These are phyloP conservation scores for Temnothorax nylanderi DNA, from an alignment of 1,140 invertebrate genomes.

Conservation along the genomic window DNA sequence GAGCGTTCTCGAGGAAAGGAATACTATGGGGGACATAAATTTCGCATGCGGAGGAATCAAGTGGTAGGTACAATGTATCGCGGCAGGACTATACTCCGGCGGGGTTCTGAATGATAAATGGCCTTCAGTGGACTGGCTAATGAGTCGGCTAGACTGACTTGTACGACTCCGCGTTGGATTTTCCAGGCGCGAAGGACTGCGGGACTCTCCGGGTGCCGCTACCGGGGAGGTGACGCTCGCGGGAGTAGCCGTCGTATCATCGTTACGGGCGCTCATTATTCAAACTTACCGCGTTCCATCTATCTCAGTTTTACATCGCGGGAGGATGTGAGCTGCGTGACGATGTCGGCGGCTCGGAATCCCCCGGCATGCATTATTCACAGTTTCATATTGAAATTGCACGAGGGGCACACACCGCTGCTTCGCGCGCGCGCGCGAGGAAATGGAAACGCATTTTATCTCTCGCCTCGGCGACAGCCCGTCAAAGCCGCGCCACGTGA, in stretches of 20 bases:
- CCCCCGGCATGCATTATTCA: constrained; percentile 82
- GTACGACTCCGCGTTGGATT: constrained; percentile 60
- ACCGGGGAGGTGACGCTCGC: constrained; percentile 52
- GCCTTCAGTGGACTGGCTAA: constrained; percentile 69
- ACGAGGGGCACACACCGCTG: constrained; percentile 66
- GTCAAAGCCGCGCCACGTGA: constrained; percentile 70
- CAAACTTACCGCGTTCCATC: constrained; percentile 82
- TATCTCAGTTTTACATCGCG: constrained; percentile 81
- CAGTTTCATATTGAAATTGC: constrained; percentile 82
- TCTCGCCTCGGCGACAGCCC: constrained; percentile 68
- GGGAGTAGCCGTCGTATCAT: constrained; percentile 76
- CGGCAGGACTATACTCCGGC: constrained; percentile 25
- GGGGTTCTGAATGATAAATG: constrained; percentile 71
- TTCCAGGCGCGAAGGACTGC: constrained; percentile 44
- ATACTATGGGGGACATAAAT: constrained; percentile 25
- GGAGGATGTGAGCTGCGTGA: constrained; percentile 81
- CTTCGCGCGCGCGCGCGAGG: constrained; percentile 60
- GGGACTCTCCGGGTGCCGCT: background rate
- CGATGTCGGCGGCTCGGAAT: constrained; percentile 75
- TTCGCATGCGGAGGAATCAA: constrained; percentile 20
- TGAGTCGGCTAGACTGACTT: constrained; percentile 72
- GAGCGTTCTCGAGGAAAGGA: constrained; percentile 42
- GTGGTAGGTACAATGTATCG: constrained; percentile 56
- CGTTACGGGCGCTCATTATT: constrained; percentile 80
- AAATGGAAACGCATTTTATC: constrained; percentile 77